These are phyloP conservation scores for Sycophaga agraensis DNA, from an alignment of 1,140 invertebrate genomes.

Conservation along the genomic window DNA sequence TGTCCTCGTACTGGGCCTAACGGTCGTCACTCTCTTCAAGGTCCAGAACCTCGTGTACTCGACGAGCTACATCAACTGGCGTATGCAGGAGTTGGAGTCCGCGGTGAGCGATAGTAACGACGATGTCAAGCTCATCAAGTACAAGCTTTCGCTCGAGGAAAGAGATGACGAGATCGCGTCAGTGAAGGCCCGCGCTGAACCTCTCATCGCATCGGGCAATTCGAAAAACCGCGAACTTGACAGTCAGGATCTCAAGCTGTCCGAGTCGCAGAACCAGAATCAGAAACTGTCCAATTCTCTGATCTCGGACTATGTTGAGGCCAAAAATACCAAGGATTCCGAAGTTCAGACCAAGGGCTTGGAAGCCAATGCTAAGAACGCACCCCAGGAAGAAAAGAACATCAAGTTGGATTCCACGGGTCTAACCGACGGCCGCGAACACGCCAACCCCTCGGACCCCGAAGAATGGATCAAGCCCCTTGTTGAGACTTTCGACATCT, in stretches of 20 bases:
- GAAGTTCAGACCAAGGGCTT: not conserved
- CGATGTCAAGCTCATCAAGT: constrained; percentile 27
- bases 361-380: not conserved
- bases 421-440: constrained; percentile 13
- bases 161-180: constrained; percentile 3
- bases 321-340: not conserved
- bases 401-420: not conserved
- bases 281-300: constrained; percentile 10
- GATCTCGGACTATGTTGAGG: not conserved
- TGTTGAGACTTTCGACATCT: constrained; percentile 27
- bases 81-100: constrained; percentile 23
- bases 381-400: not conserved
- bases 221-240: constrained; percentile 1
- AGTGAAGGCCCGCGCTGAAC: not conserved
- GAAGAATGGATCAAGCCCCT: constrained; percentile 27
- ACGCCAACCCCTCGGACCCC: constrained; percentile 16
- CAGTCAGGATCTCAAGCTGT: constrained; percentile 3
- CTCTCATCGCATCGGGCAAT: not conserved
- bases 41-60: constrained; percentile 27
- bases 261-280: constrained; percentile 19
- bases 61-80: constrained; percentile 26
- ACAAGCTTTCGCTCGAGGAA: constrained; percentile 7
- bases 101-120: constrained; percentile 21
- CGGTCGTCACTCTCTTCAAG: constrained; percentile 24
- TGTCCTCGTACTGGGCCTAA: constrained; percentile 19